phyloP scores from a whole-genome alignment of 2,888 invertebrate genomes.

The Caenorhabditis doughertyi region DNA sequence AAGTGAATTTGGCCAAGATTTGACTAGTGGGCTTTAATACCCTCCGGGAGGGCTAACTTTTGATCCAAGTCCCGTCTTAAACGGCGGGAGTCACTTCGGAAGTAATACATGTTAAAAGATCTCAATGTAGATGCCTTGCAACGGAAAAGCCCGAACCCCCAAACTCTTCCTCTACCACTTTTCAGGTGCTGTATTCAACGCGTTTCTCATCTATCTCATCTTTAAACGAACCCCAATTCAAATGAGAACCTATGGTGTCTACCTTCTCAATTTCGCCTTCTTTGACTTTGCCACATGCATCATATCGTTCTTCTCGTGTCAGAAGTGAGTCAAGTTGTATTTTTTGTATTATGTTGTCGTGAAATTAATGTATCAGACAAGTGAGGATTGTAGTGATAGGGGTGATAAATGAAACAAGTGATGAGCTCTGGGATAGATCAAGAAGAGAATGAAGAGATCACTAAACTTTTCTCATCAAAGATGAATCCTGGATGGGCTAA shows the following conservation, averaged over 20 bases:
- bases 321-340: slow-evolving; percentile 39
- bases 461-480: too few relatives aligned
- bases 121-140: too few relatives aligned
- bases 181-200: slow-evolving; percentile 44
- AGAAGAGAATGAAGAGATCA: not conserved
- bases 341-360: not conserved
- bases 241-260: slow-evolving; percentile 57
- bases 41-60: too few relatives aligned
- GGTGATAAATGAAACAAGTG: not conserved
- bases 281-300: slow-evolving; percentile 64
- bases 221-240: slow-evolving; percentile 48
- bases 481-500: too few relatives aligned
- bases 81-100: too few relatives aligned
- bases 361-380: not conserved
- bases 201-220: slow-evolving; percentile 45
- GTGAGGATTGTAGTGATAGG: not conserved
- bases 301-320: slow-evolving; percentile 56
- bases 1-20: too few relatives aligned
- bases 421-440: not conserved
- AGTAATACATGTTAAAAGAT: too few relatives aligned
- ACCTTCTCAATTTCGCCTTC: slow-evolving; percentile 62
- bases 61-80: too few relatives aligned
- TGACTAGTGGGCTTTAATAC: too few relatives aligned
- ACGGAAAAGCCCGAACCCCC: not conserved
- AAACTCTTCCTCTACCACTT: not conserved